Evolutionary conservation across 1,140 invertebrate species (phyloP).

Genomic region (Phymorhynchus buccinoides): DNA sequence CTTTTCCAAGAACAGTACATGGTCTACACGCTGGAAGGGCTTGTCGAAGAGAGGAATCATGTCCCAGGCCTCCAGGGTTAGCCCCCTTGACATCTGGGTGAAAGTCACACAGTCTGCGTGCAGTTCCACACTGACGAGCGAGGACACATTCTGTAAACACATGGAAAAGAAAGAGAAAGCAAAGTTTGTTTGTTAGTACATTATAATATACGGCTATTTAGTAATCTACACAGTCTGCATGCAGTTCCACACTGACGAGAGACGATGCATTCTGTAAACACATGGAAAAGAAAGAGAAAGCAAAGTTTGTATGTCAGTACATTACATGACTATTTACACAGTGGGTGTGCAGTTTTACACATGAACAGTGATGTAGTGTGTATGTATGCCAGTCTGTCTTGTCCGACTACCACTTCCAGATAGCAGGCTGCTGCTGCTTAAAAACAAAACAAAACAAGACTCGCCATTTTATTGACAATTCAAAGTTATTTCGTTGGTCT

Average conservation of each 20-base stretch:
- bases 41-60: slow-evolving; percentile 44
- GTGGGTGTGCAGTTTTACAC: slow-evolving; percentile 48
- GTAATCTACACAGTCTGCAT: slow-evolving; percentile 48
- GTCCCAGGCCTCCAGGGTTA: slow-evolving; percentile 44
- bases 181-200: too few relatives aligned
- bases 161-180: not conserved
- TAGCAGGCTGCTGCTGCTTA: too few relatives aligned
- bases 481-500: too few relatives aligned
- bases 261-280: slow-evolving; percentile 42
- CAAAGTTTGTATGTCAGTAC: too few relatives aligned
- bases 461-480: too few relatives aligned
- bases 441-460: too few relatives aligned
- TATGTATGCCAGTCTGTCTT: too few relatives aligned
- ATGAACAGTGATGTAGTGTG: too few relatives aligned
- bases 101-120: slow-evolving; percentile 48
- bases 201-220: too few relatives aligned
- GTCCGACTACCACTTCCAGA: too few relatives aligned
- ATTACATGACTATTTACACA: too few relatives aligned
- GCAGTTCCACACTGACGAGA: slow-evolving; percentile 48
- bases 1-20: slow-evolving; percentile 46
- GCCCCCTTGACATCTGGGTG: slow-evolving; percentile 45
- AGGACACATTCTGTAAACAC: slow-evolving; percentile 42
- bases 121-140: slow-evolving; percentile 46
- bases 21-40: slow-evolving; percentile 44
- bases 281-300: not conserved